phyloP scores from a whole-genome alignment of 1,140 invertebrate species.

The Ericerus pela region DNA sequence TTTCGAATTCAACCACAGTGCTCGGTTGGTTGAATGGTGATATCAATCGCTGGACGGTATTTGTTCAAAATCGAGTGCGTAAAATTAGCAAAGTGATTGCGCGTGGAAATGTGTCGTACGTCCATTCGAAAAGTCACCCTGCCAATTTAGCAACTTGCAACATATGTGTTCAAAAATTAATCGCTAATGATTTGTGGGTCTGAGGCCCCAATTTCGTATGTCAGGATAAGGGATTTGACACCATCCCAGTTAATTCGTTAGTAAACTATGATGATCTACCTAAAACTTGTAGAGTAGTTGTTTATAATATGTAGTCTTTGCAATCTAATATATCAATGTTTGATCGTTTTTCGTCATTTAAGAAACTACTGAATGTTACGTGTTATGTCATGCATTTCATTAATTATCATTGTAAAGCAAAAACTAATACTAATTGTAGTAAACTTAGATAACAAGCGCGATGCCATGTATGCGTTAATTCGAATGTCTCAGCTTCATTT shows the following conservation, averaged over 20 bases:
- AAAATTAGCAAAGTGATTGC: not conserved
- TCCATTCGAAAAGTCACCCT: conserved; percentile 24
- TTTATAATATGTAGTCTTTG: too few species aligned
- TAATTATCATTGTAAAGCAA: too few species aligned
- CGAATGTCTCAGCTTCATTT: not conserved
- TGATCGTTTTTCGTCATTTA: too few species aligned
- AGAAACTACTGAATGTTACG: too few species aligned
- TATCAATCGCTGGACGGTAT: conserved; percentile 23
- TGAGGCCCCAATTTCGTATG: not conserved
- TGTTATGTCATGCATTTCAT: too few species aligned
- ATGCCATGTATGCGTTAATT: not conserved
- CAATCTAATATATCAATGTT: too few species aligned
- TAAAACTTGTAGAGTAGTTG: too few species aligned
- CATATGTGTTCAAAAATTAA: not conserved
- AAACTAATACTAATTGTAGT: too few species aligned
- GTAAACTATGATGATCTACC: too few species aligned
- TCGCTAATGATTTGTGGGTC: not conserved
- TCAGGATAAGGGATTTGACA: too few species aligned
- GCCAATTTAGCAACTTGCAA: conserved; percentile 20
- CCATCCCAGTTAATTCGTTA: too few species aligned
- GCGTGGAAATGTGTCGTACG: conserved; percentile 18
- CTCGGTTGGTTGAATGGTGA: conserved; percentile 27
- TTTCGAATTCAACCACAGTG: conserved; percentile 26
- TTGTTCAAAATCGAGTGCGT: not conserved
- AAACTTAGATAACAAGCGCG: too few species aligned